These are phyloP conservation scores for Neotoxoptera formosana DNA, from an alignment of 1,140 invertebrate genomes.

Conservation along the genomic window DNA sequence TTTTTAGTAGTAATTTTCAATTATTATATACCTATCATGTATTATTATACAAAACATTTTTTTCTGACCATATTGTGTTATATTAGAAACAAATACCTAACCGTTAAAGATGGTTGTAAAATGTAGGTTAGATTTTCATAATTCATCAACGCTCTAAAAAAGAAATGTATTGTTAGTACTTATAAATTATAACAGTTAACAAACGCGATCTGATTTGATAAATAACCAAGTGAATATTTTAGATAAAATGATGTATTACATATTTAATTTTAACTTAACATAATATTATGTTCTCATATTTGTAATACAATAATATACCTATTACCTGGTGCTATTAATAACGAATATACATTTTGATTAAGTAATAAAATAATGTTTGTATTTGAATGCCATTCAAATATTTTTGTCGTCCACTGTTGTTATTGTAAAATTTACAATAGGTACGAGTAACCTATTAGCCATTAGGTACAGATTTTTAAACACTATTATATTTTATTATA, in stretches of 20 bases:
- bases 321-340: too few relatives aligned
- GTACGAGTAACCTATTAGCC: too few relatives aligned
- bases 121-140: neutral
- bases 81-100: neutral
- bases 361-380: too few relatives aligned
- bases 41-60: neutral
- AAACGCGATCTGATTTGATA: neutral
- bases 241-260: neutral
- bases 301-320: neutral
- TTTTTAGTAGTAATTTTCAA: neutral
- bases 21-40: neutral
- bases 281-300: neutral
- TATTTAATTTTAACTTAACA: neutral
- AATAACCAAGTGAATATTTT: neutral
- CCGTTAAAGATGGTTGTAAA: neutral
- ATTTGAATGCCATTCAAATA: too few relatives aligned
- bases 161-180: neutral
- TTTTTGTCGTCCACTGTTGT: too few relatives aligned
- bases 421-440: neutral
- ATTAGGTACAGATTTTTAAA: neutral
- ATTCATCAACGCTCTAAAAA: neutral
- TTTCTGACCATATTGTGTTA: neutral
- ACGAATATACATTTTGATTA: too few relatives aligned
- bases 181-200: neutral
- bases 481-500: too few relatives aligned